Conservation (phyloP, 2,113 vertebrate species). For the Callocephalon fimbriatum region DNA sequence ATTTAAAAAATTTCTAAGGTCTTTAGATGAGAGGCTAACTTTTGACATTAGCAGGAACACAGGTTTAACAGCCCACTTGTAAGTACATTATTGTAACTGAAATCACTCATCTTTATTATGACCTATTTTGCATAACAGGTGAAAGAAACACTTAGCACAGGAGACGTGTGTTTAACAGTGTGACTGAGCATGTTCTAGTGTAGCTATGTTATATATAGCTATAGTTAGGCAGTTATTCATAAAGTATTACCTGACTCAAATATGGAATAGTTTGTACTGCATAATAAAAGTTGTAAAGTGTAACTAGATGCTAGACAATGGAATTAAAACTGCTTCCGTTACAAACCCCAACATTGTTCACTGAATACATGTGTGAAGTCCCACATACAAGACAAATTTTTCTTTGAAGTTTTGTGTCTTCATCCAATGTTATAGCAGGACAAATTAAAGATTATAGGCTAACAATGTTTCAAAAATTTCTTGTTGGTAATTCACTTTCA, state of each 20-base stretch:
- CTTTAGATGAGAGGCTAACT: background rate
- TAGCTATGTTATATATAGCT: background rate
- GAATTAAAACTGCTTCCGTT: background rate
- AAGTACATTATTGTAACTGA: rapidly evolving
- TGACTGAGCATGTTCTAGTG: background rate
- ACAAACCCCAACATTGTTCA: background rate
- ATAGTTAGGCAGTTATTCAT: background rate
- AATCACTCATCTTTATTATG: background rate
- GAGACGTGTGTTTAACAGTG: background rate
- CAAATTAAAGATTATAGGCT: background rate
- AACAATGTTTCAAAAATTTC: background rate
- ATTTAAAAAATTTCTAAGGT: background rate
- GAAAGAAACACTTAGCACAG: background rate
- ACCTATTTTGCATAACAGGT: background rate
- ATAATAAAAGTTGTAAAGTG: background rate
- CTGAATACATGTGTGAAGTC: background rate
- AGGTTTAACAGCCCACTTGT: background rate
- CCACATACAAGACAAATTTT: background rate
- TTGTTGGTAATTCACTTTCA: background rate
- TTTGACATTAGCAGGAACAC: background rate
- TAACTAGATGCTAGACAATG: background rate
- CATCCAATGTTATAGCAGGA: background rate
- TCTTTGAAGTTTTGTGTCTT: background rate
- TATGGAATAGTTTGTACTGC: background rate
- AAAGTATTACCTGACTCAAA: background rate